Base-by-base conservation (phyloP, 2,113 vertebrate species). In the Prunella fulvescens region DNA sequence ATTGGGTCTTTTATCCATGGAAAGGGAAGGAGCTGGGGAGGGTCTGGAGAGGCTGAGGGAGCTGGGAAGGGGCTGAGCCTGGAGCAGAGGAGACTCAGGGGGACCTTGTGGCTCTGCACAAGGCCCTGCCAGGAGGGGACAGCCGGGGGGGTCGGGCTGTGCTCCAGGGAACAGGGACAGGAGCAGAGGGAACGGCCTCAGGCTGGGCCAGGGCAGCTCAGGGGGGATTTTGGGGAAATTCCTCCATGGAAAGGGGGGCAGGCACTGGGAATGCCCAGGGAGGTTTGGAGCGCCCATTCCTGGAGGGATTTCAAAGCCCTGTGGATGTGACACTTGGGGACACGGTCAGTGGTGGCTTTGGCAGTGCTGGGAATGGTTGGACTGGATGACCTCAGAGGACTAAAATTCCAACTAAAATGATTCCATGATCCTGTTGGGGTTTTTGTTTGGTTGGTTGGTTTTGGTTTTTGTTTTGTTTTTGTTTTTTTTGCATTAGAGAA, bases 221-320 rank as follows among this genome's bases (percentile, higher is more conserved):
- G 7, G 4, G 0, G 9, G 54, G 24, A 45, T 45, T 4, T 37
- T 15, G 0, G 33, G 50, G 33, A 25, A 37, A 44, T 44, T 37
- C 2, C 35, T 22, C 0, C n/a, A 3, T 18, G 28, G 78, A 39
- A 48, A 16, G 0, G 11, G 28, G 6, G 6, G 3, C 6, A 33
- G 3, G 22, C 10, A 9, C 3, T 19, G 26, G 72, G 19, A 31
- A 1, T 42, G 37, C 18, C 14, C 9, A 11, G 7, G 29, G 47
- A 66, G 20, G 6, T 3, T 0, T 19, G 53, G 8, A 14, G 9
- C 15, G 2, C 4, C 12, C 54, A 70, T n/a, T 2, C 22, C 78
- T 81, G 42, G 0, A 9, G 9, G 23, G 23, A 50, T 81, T 50
- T 24, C 37, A 9, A 3, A 42, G 5, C 54, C 44, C 29, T 18